These are phyloP conservation scores for Adoxophyes honmai DNA, from an alignment of 1,140 invertebrate species.

Conservation along the genomic window DNA sequence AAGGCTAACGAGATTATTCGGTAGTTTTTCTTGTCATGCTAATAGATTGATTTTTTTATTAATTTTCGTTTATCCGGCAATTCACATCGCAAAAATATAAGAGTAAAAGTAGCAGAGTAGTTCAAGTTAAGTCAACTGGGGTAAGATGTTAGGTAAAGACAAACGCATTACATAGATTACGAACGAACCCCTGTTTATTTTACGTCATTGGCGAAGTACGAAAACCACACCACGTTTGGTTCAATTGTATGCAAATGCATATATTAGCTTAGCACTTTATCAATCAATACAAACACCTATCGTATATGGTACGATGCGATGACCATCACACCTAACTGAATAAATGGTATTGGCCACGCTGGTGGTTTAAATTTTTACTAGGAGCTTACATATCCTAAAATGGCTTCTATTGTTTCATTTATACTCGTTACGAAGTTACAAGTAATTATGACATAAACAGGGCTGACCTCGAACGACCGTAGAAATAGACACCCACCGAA, in stretches of 20 bases:
- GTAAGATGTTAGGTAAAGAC: neutral
- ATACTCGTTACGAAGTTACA: neutral
- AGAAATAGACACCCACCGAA: conserved; percentile 20
- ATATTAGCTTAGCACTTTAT: conserved; percentile 7
- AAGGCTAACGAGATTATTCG: too few species aligned
- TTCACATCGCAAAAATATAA: too few species aligned
- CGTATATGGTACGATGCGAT: conserved; percentile 8
- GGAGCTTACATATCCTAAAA: too few species aligned
- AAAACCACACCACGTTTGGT: neutral
- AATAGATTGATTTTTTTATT: too few species aligned
- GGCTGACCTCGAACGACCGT: conserved; percentile 1
- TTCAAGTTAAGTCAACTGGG: neutral
- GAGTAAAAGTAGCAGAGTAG: too few species aligned
- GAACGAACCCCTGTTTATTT: conserved; percentile 3
- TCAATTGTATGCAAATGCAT: conserved; percentile 13
- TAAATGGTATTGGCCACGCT: too few species aligned
- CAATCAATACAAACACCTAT: neutral
- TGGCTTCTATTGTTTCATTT: too few species aligned
- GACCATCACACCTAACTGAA: neutral
- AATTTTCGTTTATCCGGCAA: too few species aligned
- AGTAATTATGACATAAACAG: conserved; percentile 4
- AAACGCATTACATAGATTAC: conserved; percentile 11
- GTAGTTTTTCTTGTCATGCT: too few species aligned
- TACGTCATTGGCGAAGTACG: neutral
- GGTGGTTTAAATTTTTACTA: too few species aligned